Evolutionary conservation across 35 echinoderm and acorn worm genomes (phyloP).

Genomic region (Heliocidaris tuberculata): DNA sequence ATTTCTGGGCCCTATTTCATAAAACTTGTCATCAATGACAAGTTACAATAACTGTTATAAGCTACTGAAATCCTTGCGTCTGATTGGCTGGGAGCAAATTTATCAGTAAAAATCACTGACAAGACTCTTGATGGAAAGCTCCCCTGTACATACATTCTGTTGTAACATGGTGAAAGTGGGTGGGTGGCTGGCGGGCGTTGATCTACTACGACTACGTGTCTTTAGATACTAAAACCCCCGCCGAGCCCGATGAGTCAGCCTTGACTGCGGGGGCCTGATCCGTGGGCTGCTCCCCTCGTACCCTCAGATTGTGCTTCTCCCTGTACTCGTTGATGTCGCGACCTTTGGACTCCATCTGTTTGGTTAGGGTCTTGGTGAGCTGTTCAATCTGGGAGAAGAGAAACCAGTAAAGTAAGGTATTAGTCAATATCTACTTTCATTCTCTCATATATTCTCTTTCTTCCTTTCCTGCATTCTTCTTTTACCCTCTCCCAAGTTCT

Average conservation of each 20-base stretch:
- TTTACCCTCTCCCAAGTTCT: no score
- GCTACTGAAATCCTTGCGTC: no score
- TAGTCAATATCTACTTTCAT: background rate
- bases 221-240: constrained; percentile 30
- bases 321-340: constrained; percentile 82
- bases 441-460: background rate
- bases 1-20: no score
- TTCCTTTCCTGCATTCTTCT: no score
- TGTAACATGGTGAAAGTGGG: background rate
- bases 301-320: constrained; percentile 88
- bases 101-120: no score
- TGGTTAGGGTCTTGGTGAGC: constrained; percentile 70
- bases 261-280: constrained; percentile 16
- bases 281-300: constrained; percentile 77
- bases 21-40: no score
- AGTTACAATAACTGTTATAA: no score
- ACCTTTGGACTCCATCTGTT: constrained; percentile 81
- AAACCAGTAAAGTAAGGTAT: background rate
- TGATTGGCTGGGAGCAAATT: no score
- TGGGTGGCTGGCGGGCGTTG: background rate
- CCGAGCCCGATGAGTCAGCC: background rate
- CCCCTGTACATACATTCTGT: no score
- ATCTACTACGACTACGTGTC: constrained; percentile 27
- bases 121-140: no score
- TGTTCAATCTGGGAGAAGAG: constrained; percentile 69